These are phyloP conservation scores for Drosophila putrida DNA, from an alignment of 2,888 invertebrate species.

Conservation along the genomic window DNA sequence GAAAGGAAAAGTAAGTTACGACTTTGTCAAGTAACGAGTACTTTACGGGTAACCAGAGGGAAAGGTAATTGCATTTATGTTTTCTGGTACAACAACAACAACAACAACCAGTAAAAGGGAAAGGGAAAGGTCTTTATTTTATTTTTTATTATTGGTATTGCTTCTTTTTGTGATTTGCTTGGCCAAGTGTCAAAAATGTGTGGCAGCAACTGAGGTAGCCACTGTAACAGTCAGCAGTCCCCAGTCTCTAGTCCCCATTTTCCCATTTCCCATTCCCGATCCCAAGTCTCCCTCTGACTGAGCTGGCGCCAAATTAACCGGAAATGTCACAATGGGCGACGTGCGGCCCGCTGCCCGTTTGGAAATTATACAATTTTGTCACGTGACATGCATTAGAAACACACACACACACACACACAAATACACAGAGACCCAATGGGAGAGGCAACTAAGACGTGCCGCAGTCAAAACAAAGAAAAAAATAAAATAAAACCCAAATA, in stretches of 20 bases:
- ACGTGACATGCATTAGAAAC: conserved; percentile 80
- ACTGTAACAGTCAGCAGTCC: conserved; percentile 19
- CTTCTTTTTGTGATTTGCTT: conserved; percentile 63
- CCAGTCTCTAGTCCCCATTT: not conserved
- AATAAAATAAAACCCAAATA: conserved; percentile 22
- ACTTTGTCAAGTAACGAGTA: conserved; percentile 62
- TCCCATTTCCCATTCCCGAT: conserved; percentile 13
- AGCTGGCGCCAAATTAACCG: conserved; percentile 82
- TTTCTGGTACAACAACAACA: conserved; percentile 29
- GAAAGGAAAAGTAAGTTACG: conserved; percentile 82
- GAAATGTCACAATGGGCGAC: conserved; percentile 81
- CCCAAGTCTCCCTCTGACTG: conserved; percentile 37
- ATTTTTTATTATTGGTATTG: not conserved
- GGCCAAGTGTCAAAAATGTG: conserved; percentile 79
- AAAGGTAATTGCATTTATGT: conserved; percentile 79
- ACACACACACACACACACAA: conserved; percentile 37
- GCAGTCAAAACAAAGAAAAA: conserved; percentile 41
- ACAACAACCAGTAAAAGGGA: conserved; percentile 61
- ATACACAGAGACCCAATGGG: conserved; percentile 32
- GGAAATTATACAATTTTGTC: conserved; percentile 83
- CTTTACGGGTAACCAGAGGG: conserved; percentile 68
- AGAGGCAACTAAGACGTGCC: conserved; percentile 65
- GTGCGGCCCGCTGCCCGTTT: conserved; percentile 76
- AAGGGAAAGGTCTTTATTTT: conserved; percentile 49
- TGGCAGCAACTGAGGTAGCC: conserved; percentile 43